A percentile compares a stretch with the other conserved stretches of the same genome.
These are phyloP conservation scores for Hedya salicella DNA, from an alignment of 2,888 invertebrate species.

Conservation along the genomic window DNA sequence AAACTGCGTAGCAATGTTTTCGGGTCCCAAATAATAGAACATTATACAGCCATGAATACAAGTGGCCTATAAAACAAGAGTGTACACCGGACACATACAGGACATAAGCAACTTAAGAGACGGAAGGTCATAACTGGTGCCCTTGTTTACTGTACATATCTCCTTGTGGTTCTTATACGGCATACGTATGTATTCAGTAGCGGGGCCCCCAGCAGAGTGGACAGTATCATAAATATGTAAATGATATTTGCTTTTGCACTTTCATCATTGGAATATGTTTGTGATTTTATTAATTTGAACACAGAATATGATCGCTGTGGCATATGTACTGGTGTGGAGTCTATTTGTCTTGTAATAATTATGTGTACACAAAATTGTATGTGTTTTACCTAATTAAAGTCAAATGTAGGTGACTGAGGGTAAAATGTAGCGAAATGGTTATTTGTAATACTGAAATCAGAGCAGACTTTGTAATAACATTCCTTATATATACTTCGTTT, in stretches of 20 bases:
- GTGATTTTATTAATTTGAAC: constrained; percentile 43
- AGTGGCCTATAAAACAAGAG: constrained; percentile 31
- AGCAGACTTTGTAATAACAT: no score
- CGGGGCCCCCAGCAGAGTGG: constrained; percentile 32
- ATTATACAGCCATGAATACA: constrained; percentile 28
- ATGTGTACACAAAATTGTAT: no score
- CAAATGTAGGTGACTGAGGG: no score
- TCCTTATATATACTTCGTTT: no score
- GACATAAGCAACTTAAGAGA: not conserved
- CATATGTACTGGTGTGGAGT: not conserved
- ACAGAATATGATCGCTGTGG: not conserved
- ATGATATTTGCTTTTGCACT: constrained; percentile 58
- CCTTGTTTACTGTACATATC: not conserved
- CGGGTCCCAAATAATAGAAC: constrained; percentile 18
- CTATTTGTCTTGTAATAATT: no score
- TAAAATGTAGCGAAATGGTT: no score
- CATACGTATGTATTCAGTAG: constrained; percentile 22
- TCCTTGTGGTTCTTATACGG: not conserved
- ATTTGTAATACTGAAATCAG: no score
- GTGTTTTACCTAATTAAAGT: no score
- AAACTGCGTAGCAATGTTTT: constrained; percentile 10
- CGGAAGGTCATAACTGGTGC: not conserved
- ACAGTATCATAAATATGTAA: constrained; percentile 61
- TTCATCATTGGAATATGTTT: constrained; percentile 58
- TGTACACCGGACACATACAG: constrained; percentile 10